Evolutionary conservation across 1,140 invertebrate genomes (phyloP).

Genomic region (Sinonovacula constricta): DNA sequence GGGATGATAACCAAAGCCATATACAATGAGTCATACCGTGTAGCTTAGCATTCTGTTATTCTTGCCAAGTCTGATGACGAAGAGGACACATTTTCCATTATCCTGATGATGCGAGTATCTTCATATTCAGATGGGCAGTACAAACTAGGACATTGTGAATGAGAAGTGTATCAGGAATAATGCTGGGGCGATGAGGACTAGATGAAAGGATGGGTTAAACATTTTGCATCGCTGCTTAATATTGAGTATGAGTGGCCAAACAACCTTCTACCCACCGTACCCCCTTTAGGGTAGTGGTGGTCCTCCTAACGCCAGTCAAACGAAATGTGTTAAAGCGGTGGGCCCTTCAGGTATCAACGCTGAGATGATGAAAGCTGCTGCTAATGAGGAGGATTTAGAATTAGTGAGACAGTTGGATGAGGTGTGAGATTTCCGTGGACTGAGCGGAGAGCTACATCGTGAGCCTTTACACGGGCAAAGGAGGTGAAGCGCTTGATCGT

Average conservation of each 20-base stretch:
- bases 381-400: slow-evolving; percentile 9
- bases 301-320: slow-evolving; percentile 7
- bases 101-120: slow-evolving; percentile 12
- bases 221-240: slow-evolving; percentile 16
- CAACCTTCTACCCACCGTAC: slow-evolving; percentile 12
- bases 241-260: slow-evolving; percentile 23
- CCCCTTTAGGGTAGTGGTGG: slow-evolving; percentile 14
- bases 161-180: no score
- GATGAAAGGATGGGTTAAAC: slow-evolving; percentile 16
- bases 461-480: slow-evolving; percentile 27
- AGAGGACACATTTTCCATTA: slow-evolving; percentile 5
- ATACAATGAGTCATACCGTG: no score
- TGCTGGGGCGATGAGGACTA: slow-evolving; percentile 8
- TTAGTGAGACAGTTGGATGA: slow-evolving; percentile 21
- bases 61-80: slow-evolving; percentile 10
- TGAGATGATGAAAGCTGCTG: slow-evolving; percentile 45
- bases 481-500: slow-evolving; percentile 4
- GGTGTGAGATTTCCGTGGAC: slow-evolving; percentile 26
- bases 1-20: no score
- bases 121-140: slow-evolving; percentile 25
- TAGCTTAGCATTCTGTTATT: no score
- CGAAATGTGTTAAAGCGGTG: slow-evolving; percentile 19
- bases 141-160: slow-evolving; percentile 26
- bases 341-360: slow-evolving; percentile 17
- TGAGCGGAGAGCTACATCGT: slow-evolving; percentile 28